Base-by-base conservation (phyloP, 2,888 invertebrate species). In the Drosophila greeni region DNA sequence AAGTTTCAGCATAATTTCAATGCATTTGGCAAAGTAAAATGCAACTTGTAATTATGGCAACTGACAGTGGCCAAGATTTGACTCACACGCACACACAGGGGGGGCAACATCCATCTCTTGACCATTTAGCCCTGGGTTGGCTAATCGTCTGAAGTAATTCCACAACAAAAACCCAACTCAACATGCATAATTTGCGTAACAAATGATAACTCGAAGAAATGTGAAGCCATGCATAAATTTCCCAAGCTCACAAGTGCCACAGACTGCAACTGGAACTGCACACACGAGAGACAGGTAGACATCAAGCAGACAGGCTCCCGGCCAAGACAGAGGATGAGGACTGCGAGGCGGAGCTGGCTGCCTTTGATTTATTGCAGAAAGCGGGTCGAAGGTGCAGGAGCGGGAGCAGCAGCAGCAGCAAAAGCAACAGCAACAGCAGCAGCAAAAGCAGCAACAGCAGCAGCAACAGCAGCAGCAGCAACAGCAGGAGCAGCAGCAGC, bases 191-290 rank as follows among this genome's bases (percentile, higher is more conserved):
- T 86, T 85, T 75, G 78, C 65, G 76, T 78, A 76, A 82, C 75
- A 85, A 86, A 83, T 87, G 85, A 84, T 85, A 85, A 79, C 78
- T 82, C 77, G 80, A 83, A 86, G 86, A 86, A 87, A 87, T 86
- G 85, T 86, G 86, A 84, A 86, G 56, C 82, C 86, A 86, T 78
- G 86, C 87, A 86, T 87, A 87, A 86, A 86, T 87, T 74, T 80
- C 36, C 58, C 58, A 53, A 53, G 57, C 64, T 43, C 33, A 40
- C 47, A 52, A 58, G 45, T 58, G 40, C 49, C 51, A 56, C 53
- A 71, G 45, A 26, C 58, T 55, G 70, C 57, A 58, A 58, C 55
- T 56, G 74, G 57, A 70, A 37, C 36, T 49, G 61, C 70, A 39
- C 53, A 48, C 72, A 51, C 57, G 43, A 51, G 43, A 51, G 65